Base-by-base conservation (phyloP, 2,797 vertebrate genomes). In the Leptatherina wallacei region DNA sequence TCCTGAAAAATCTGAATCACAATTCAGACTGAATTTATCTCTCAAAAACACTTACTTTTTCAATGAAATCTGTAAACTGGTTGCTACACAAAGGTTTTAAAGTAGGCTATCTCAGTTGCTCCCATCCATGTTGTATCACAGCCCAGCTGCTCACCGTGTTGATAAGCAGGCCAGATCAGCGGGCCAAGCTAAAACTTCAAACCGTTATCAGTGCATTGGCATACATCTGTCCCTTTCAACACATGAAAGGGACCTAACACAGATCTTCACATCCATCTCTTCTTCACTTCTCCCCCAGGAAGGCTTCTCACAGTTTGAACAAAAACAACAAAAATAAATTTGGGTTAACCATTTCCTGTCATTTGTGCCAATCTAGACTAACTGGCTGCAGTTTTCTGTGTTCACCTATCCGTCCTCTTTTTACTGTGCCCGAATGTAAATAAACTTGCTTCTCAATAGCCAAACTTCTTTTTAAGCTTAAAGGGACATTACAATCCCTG, bases 181-280 rank as follows among this genome's bases (percentile, higher is more conserved):
- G 13, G 56, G 67, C 49, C 32, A 52, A 62, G 65, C 76, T 22
- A 66, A 55, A 52, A 42, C 29, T 57, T 70, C 55, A 30, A 30
- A 49, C 61, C 56, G 59, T 68, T 67, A 63, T 38, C 61, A 32
- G 54, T 54, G 59, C 27, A 44, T 55, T 52, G 29, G 24, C 71
- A 64, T 27, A 47, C 77, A 80, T 62, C 69, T 79, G 71, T 74
- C 61, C 54, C 30, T 57, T 73, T 67, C 52, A 40, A 24, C 71
- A 66, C 42, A 7, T 51, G 35, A 27, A 8, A 27, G 24, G 24
- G 24, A 27, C 24, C 24, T 27, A 27, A 27, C 24, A 27, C 24
- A 62, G 20, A 44, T 59, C 69, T 27, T 65, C 38, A 33, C 16
- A 59, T 64, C 36, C 61, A 49, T 55, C 1, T 5, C 35, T 49